Conservation (phyloP, 2,888 invertebrate species). For the Leucophora obtusa region DNA sequence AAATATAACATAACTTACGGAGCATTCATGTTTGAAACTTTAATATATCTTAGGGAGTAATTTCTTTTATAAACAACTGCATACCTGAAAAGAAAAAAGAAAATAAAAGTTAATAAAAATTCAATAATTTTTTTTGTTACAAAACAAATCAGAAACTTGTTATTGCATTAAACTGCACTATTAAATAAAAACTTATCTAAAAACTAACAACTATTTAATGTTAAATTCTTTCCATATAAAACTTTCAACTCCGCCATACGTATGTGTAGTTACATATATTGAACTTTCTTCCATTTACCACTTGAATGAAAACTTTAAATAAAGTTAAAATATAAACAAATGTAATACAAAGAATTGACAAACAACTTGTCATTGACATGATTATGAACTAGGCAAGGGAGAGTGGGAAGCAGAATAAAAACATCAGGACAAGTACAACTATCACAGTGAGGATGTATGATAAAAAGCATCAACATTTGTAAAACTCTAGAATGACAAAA, state of each 20-base stretch:
- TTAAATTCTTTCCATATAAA: neutral
- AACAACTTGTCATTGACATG: conserved; percentile 69
- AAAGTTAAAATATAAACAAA: conserved; percentile 67
- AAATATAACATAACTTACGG: neutral
- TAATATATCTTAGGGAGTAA: neutral
- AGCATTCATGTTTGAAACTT: neutral
- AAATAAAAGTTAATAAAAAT: neutral
- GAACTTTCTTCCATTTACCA: conserved; percentile 63
- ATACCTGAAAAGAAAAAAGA: neutral
- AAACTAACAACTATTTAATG: neutral
- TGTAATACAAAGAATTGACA: conserved; percentile 70
- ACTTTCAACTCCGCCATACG: neutral
- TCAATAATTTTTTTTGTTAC: neutral
- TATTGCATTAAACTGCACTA: neutral
- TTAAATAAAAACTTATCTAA: neutral
- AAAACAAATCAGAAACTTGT: neutral
- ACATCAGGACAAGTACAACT: neutral
- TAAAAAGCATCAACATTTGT: conserved; percentile 25
- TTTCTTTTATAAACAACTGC: neutral
- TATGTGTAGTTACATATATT: conserved; percentile 18
- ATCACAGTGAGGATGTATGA: neutral
- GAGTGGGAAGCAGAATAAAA: neutral
- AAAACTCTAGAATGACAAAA: conserved; percentile 54
- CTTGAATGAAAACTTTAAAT: conserved; percentile 64
- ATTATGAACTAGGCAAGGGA: conserved; percentile 13